Evolutionary conservation across 2,888 invertebrate genomes (phyloP).

Genomic region (Stenotaenia linearis): DNA sequence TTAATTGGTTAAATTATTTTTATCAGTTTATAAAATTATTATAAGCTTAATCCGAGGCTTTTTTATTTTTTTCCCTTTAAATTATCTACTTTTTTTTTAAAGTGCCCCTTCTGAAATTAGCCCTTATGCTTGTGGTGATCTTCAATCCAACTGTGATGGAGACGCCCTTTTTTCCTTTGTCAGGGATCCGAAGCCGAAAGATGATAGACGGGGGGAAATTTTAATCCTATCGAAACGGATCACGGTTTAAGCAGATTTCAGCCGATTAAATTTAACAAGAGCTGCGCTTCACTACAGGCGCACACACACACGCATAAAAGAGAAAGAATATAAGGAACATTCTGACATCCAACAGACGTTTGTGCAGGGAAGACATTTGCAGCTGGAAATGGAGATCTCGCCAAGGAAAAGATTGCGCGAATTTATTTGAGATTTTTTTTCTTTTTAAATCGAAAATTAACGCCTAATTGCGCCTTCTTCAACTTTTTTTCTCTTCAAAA

Average conservation of each 20-base stretch:
- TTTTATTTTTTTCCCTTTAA: neutral
- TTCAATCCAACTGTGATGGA: constrained; percentile 8
- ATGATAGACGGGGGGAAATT: constrained; percentile 36
- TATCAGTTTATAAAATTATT: neutral
- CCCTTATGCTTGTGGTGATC: constrained; percentile 28
- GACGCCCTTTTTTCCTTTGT: constrained; percentile 26
- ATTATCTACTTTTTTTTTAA: neutral
- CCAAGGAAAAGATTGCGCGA: neutral
- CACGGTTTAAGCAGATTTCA: constrained; percentile 38
- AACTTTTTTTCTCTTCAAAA: neutral
- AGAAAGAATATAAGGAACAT: neutral
- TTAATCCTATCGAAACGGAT: constrained; percentile 38
- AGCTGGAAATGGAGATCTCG: neutral
- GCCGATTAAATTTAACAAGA: constrained; percentile 37
- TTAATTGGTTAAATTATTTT: neutral
- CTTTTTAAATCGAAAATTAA: neutral
- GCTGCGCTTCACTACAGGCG: constrained; percentile 28
- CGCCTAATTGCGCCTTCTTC: neutral
- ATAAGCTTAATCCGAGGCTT: neutral
- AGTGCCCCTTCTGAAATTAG: constrained; percentile 14
- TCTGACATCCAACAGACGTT: neutral
- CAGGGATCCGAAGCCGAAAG: constrained; percentile 27
- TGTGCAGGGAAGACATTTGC: neutral
- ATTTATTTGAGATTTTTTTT: neutral
- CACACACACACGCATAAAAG: neutral